Base-by-base conservation (phyloP, 2,113 vertebrate genomes). In the Paratilapia polleni region DNA sequence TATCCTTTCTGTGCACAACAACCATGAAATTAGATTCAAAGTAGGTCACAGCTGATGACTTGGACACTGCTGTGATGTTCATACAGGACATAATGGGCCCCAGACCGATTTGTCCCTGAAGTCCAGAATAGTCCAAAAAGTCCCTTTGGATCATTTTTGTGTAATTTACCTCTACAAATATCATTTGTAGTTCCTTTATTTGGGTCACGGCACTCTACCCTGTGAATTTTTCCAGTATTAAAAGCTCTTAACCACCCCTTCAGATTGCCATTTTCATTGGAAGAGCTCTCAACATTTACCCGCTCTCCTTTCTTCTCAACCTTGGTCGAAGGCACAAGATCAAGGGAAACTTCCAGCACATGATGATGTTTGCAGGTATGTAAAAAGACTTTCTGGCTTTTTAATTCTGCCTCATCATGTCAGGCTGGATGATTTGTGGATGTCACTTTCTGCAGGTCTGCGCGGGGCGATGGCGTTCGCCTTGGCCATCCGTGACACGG, bases 281-380 rank as follows among this genome's bases (percentile, higher is more conserved):
- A 12, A 96, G 98, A 95, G 98, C 98, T 31, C 96, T 96, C 13
- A 98, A 99, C 77, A 96, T 99, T 90, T 99, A 99, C 88, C 98
- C 98, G 0, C 96, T 99, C 24, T 99, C 98, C 61, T 99, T 99
- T 96, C 96, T 99, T 58, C 81, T 99, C 92, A 99, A 99, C 93
- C 94, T 99, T 76, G 97, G 98, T 41, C 96, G 98, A 91, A 97
- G 97, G 49, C 97, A 99, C 95, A 99, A 98, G 96, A 99, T 99
- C 84, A 96, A 95, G 74, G 97, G 97, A 92, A 99, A 97, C 94
- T 98, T 99, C 94, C 98, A 99, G 92, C 97, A 99, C 88, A 99
- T 99, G 98, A 98, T 99, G 98, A 99, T 99, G 98, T 99, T 99
- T 95, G 97, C 98, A 95, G 98, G 98, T 99, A 96, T 87, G 2